Evolutionary conservation across 2,797 vertebrate genomes (phyloP).

Genomic region (Pipistrellus nathusii): DNA sequence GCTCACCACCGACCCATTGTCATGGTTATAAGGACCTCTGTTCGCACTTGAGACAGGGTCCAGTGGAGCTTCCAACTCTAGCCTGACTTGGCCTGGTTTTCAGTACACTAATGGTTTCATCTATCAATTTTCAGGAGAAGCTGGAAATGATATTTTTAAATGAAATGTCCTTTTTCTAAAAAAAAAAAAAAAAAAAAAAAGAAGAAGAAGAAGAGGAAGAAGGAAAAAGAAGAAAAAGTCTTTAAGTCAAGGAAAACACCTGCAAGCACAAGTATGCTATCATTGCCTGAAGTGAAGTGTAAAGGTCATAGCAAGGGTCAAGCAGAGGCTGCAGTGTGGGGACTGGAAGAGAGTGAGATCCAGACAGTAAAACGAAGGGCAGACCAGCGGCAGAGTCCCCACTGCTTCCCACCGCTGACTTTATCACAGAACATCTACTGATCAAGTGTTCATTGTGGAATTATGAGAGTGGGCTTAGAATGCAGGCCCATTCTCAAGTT

Average conservation of each 20-base stretch:
- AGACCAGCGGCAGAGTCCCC: fast-evolving
- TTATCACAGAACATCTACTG: fast-evolving
- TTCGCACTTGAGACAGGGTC: no score
- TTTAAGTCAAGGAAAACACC: background rate
- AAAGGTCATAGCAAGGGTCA: background rate
- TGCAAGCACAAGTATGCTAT: no score
- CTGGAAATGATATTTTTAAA: background rate
- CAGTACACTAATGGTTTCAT: background rate
- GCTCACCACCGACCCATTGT: background rate
- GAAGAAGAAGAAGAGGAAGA: no score
- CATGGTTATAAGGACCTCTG: background rate
- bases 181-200: no score
- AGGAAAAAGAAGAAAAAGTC: no score
- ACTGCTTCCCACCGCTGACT: fast-evolving
- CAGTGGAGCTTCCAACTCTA: background rate
- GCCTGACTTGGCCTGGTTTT: background rate
- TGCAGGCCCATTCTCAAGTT: background rate
- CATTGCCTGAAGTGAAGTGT: background rate
- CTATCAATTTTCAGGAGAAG: background rate
- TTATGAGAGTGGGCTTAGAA: background rate
- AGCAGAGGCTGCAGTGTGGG: background rate
- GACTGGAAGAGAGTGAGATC: background rate
- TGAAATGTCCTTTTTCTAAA: background rate
- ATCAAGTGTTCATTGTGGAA: fast-evolving
- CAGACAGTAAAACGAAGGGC: background rate